phyloP scores from a whole-genome alignment of 2,888 invertebrate species.

The Eucera pruinosa region DNA sequence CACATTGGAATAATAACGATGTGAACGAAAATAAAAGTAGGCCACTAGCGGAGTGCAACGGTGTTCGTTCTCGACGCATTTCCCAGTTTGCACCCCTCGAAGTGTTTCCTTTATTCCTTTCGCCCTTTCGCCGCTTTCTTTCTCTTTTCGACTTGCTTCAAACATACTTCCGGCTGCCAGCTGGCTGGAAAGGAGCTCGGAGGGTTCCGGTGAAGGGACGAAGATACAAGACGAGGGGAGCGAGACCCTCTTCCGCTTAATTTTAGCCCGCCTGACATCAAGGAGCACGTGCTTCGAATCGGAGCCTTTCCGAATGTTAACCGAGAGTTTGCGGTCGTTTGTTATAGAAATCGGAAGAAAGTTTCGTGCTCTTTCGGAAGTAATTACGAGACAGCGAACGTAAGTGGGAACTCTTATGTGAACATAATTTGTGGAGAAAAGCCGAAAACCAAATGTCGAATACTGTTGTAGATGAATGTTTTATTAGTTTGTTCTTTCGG shows the following conservation, averaged over 20 bases:
- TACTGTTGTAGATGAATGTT: too few species aligned
- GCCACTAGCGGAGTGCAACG: slow-evolving; percentile 75
- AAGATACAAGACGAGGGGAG: slow-evolving; percentile 29
- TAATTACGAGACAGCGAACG: too few species aligned
- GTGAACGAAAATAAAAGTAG: slow-evolving; percentile 72
- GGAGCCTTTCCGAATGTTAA: slow-evolving; percentile 35
- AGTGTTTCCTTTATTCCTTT: slow-evolving; percentile 60
- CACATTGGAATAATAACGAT: slow-evolving; percentile 64
- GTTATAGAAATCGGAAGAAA: slow-evolving; percentile 7
- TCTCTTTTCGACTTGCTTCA: slow-evolving; percentile 66
- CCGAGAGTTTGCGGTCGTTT: slow-evolving; percentile 18
- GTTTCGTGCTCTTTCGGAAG: too few species aligned
- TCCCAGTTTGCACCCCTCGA: slow-evolving; percentile 59
- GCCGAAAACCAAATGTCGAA: too few species aligned
- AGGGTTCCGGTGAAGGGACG: slow-evolving; percentile 42
- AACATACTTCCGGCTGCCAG: slow-evolving; percentile 81
- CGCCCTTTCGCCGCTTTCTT: slow-evolving; percentile 11
- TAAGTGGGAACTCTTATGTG: too few species aligned
- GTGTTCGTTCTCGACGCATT: slow-evolving; percentile 59
- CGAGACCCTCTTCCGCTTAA: slow-evolving; percentile 69
- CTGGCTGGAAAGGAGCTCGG: slow-evolving; percentile 69
- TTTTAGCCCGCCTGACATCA: slow-evolving; percentile 71
- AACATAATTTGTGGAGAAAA: too few species aligned
- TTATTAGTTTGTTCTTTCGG: too few species aligned
- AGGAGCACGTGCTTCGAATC: slow-evolving; percentile 74